Conservation (phyloP, 1,140 invertebrate genomes). For the Meloidogyne exigua region DNA sequence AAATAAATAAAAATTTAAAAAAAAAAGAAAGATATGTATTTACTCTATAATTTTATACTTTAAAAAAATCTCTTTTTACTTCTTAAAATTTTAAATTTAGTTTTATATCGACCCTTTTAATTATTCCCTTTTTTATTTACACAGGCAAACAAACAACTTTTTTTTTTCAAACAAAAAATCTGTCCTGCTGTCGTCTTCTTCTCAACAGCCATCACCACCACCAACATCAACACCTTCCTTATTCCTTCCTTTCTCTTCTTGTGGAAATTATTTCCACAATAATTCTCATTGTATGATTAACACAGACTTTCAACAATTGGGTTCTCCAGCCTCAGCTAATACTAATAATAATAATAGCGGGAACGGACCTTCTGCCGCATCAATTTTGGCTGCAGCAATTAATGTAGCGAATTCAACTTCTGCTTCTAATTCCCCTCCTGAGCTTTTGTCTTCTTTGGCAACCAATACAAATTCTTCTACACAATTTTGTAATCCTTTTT, state of each 20-base stretch:
- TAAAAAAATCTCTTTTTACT: no score
- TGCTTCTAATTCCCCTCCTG: not conserved
- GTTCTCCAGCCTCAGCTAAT: not conserved
- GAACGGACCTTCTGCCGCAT: not conserved
- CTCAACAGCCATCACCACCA: not conserved
- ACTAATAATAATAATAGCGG: not conserved
- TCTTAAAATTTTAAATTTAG: no score
- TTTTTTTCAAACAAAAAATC: not conserved
- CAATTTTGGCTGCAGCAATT: not conserved
- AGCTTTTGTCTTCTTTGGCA: not conserved
- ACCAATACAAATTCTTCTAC: not conserved
- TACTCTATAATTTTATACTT: not conserved
- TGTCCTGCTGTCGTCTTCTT: not conserved
- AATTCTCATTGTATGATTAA: not conserved
- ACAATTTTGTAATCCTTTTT: not conserved
- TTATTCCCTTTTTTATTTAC: not conserved
- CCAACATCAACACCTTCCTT: not conserved
- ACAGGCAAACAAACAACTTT: not conserved
- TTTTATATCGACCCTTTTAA: not conserved
- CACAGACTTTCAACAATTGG: not conserved
- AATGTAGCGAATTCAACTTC: not conserved
- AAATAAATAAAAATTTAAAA: no score
- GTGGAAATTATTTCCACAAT: not conserved
- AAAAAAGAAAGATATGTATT: no score
- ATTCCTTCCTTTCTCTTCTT: not conserved